These are phyloP conservation scores for Pristionchus mayeri DNA, from an alignment of 2,888 invertebrate species.

Conservation along the genomic window DNA sequence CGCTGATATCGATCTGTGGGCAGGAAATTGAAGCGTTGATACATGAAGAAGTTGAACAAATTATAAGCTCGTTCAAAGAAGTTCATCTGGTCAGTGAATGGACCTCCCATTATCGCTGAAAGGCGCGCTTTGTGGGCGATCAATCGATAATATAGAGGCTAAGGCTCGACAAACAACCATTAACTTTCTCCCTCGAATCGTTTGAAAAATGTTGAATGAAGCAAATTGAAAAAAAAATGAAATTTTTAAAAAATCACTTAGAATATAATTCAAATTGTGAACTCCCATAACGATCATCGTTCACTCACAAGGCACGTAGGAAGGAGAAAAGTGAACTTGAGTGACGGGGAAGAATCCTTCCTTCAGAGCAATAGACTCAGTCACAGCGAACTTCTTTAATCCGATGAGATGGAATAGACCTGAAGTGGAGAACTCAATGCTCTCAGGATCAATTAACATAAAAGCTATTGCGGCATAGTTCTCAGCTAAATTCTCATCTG, in stretches of 20 bases:
- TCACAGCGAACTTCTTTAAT: slow-evolving; percentile 17
- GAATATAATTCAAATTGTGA: no score
- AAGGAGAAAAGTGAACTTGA: slow-evolving; percentile 56
- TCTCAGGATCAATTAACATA: no score
- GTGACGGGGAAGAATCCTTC: slow-evolving; percentile 58
- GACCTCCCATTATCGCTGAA: slow-evolving; percentile 4
- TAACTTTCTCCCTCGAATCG: no score
- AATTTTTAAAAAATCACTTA: no score
- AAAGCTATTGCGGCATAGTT: no score
- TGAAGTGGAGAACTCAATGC: background rate
- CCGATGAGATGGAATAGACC: slow-evolving; percentile 41
- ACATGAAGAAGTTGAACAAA: slow-evolving; percentile 11
- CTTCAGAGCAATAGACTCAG: slow-evolving; percentile 21
- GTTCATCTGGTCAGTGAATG: background rate
- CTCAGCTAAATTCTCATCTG: no score
- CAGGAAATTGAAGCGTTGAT: background rate
- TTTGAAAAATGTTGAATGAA: no score
- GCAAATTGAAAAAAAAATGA: background rate
- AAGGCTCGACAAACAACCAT: no score
- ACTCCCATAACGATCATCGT: no score
- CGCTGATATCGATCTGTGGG: background rate
- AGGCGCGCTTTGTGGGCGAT: no score
- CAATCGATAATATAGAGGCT: no score
- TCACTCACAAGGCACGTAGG: slow-evolving; percentile 56
- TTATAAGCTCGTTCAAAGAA: slow-evolving; percentile 20